Base-by-base conservation (phyloP, 2,888 invertebrate genomes). In the Sialis lutaria region DNA sequence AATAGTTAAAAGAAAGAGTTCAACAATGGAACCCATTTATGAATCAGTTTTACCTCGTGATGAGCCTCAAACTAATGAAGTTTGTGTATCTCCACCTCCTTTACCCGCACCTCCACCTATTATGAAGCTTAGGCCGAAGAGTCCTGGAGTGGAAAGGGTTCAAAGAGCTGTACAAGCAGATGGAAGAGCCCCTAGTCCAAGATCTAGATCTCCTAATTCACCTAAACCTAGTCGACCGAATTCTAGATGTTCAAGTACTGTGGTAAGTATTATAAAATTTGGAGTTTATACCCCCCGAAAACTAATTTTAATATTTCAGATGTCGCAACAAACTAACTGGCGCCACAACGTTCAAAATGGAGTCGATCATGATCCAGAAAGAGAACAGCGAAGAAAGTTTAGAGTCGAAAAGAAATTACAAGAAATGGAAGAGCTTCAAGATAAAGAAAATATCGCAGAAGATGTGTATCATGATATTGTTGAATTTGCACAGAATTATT, bases 401-500 rank as follows among this genome's bases (percentile, higher is more conserved):
- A 74, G 91, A 12, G 88, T 91, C 1, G 90, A 90, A 55, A 80
- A 86, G 47, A 86, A 89, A 56, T 68, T 91, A 7, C 82, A 84
- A 56, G 89, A 90, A 63, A 71, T 89, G 61, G 83, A 83, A 54
- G 79, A 73, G 49, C 60, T 61, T 2, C 70, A 73, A 48, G 70
- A 69, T 49, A 64, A 65, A 50, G 68, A 68, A 41, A 63, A 60
- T 5, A 66, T 72, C 9, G 66, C 73, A 13, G 76, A 77, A 44
- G 78, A 79, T 54, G 64, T 72, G 6, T 73, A 78, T 55, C 85
- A 82, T 59, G 90, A 92, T 60, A 82, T 95, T 61, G 70, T 88
- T 0, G 91, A 93, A 59, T 95, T 90, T 66, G 95, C 93, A n/a
- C 88, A 91, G 58, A 79, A 84, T 51, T 87, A 86, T 65, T 95